Percentiles rank a stretch among this genome's conserved stretches.
These are phyloP conservation scores for Pedetes capensis DNA, from an alignment of 2,113 vertebrate species.

Conservation along the genomic window DNA sequence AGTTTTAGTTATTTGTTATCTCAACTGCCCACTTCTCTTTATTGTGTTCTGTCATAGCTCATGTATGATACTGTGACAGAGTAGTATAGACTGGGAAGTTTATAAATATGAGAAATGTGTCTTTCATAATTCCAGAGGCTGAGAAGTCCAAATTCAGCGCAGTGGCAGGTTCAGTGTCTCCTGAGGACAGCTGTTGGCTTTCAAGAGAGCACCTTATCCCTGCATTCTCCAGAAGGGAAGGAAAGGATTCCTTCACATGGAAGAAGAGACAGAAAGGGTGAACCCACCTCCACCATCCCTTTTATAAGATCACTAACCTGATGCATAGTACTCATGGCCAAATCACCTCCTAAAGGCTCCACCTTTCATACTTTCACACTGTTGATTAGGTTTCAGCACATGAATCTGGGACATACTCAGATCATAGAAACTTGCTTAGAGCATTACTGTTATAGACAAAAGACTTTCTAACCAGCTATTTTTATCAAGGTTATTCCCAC, in stretches of 20 bases:
- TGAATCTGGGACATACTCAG: not conserved
- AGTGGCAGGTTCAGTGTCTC: not conserved
- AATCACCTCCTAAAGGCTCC: not conserved
- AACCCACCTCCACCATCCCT: not conserved
- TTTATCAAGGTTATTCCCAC: not conserved
- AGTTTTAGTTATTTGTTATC: not conserved
- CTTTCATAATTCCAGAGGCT: not conserved
- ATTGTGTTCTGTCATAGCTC: not conserved
- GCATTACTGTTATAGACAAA: not conserved
- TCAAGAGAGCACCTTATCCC: not conserved
- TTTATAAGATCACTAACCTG: not conserved
- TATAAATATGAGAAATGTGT: not conserved
- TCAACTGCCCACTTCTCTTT: not conserved
- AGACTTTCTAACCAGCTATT: not conserved
- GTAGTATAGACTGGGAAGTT: not conserved
- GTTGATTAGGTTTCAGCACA: not conserved
- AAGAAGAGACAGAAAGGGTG: not conserved
- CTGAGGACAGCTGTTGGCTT: not conserved
- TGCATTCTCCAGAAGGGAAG: not conserved
- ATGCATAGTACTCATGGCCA: not conserved
- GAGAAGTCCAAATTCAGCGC: not conserved
- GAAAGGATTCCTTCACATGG: not conserved
- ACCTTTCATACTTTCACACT: not conserved
- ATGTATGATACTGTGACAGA: not conserved
- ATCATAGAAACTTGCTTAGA: not conserved